A percentile compares a stretch with the other conserved stretches of the same genome.
Conservation (phyloP, 2,797 vertebrate species). For the Sarcoramphus papa region DNA sequence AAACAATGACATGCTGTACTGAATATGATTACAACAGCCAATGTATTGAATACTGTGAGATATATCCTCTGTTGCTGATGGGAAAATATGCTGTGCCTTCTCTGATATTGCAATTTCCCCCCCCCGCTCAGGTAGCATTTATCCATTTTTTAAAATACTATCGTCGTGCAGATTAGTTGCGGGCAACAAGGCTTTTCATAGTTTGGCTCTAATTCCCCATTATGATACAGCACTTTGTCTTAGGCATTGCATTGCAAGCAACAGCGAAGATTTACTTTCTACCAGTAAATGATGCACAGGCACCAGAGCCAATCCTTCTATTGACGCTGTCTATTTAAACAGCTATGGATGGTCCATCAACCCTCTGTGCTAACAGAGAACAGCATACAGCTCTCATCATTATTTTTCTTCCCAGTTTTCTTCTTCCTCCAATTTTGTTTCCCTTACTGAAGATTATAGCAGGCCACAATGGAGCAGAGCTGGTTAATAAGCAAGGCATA, state of each 20-base stretch:
- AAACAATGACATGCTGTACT: neutral
- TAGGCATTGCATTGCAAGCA: neutral
- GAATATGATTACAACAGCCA: neutral
- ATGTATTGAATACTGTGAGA: neutral
- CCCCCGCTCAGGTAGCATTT: neutral
- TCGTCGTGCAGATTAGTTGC: neutral
- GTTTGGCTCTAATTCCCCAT: neutral
- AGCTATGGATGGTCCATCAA: neutral
- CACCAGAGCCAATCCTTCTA: neutral
- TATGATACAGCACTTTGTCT: neutral
- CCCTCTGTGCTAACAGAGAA: neutral
- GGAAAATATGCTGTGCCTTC: neutral
- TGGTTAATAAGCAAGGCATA: neutral
- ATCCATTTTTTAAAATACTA: neutral
- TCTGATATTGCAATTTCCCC: neutral
- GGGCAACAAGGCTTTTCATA: neutral
- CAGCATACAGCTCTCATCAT: neutral
- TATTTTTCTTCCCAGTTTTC: neutral
- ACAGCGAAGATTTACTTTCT: neutral
- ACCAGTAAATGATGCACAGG: neutral
- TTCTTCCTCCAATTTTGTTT: neutral
- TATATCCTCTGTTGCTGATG: neutral
- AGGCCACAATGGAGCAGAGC: neutral
- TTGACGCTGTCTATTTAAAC: neutral
- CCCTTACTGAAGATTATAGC: neutral